Evolutionary conservation across 2,797 vertebrate species (phyloP), one percentile per base, ranked within the genome.

Genomic region (Simalia tracyae): DNA sequence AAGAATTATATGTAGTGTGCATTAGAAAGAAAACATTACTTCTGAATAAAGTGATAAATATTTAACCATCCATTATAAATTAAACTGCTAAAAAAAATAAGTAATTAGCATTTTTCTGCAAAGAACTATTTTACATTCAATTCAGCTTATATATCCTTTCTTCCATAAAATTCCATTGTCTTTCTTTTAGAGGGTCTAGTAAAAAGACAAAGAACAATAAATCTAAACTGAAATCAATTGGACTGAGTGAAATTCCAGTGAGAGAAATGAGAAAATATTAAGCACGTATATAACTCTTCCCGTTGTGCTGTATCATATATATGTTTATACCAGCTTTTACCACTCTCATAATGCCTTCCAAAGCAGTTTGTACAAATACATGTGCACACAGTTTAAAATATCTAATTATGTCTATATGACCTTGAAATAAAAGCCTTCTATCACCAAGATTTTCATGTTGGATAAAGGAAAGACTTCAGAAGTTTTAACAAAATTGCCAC

Each of bases 1-100:
- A 64, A 86, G 92, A 94, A 92, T 87, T 90, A 84, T 84, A 94
- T 92, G 54, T 15, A 68, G 3, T 84, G 92, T 88, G 50, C 86
- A 0, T 91, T 76, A 84, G 28, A 66, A 59, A 88, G 57, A 92
- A 85, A 89, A 42, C 90, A 19, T 93, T 64, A 91, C 63, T 94
- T 92, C 81, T 93, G 66, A 15, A 0, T 93, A 46, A 46, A 57
- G 4, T 64, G 93, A 93, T 92, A 87, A 15, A 8, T 63, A 59
- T 68, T 89, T 90, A 93, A 17, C 3, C 50, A 64, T 46, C 72
- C 87, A 89, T 66, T 56, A 22, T 50, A 50, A 92, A 93, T 93
- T 92, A 60, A 92, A 91, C 61, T 84, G 86, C 60, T 88, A 93
- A 50, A 91, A 42, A 91, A 91, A 93, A 26, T 31, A 28, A 88